A percentile compares a stretch with the other conserved stretches of the same genome.
These are phyloP conservation scores for Tinea pellionella DNA, from an alignment of 2,888 invertebrate genomes.

Conservation along the genomic window DNA sequence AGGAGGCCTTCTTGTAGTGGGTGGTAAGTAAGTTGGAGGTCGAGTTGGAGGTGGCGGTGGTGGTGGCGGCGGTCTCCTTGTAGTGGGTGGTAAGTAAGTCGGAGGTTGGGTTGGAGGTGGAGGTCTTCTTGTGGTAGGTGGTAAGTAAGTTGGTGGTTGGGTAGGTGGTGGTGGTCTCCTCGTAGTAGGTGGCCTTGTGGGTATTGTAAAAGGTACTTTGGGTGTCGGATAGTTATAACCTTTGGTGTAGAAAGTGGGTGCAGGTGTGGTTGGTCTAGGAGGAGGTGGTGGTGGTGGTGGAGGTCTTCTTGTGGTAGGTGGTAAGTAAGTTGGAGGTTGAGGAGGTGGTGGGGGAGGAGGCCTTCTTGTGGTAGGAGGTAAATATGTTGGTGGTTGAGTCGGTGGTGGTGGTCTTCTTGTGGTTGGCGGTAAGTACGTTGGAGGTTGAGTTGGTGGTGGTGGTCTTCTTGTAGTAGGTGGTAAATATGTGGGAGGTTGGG, in stretches of 20 bases:
- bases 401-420: constrained; percentile 13
- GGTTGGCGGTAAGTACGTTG: constrained; percentile 17
- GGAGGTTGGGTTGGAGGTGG: constrained; percentile 25
- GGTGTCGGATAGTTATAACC: background rate
- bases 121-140: too few relatives aligned
- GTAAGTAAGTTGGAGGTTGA: constrained; percentile 14
- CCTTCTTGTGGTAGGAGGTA: constrained; percentile 19
- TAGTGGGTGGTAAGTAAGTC: constrained; percentile 21
- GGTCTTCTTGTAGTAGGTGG: constrained; percentile 17
- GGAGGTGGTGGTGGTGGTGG: constrained; percentile 19
- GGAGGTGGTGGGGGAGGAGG: constrained; percentile 16
- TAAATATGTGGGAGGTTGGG: constrained; percentile 15
- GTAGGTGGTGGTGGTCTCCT: constrained; percentile 19
- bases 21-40: constrained; percentile 15
- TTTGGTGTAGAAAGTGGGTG: constrained; percentile 14
- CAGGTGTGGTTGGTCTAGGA: constrained; percentile 19
- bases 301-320: constrained; percentile 8
- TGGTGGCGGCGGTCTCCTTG: constrained; percentile 18
- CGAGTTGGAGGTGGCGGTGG: constrained; percentile 17
- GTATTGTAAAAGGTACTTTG: background rate
- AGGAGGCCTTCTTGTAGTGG: constrained; percentile 8
- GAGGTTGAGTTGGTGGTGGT: constrained; percentile 16
- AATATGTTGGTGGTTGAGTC: constrained; percentile 26
- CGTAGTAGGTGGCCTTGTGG: constrained; percentile 19
- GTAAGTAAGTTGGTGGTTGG: constrained; percentile 18